Conservation (phyloP, 2,797 vertebrate species). For the Sitta carolinensis region DNA sequence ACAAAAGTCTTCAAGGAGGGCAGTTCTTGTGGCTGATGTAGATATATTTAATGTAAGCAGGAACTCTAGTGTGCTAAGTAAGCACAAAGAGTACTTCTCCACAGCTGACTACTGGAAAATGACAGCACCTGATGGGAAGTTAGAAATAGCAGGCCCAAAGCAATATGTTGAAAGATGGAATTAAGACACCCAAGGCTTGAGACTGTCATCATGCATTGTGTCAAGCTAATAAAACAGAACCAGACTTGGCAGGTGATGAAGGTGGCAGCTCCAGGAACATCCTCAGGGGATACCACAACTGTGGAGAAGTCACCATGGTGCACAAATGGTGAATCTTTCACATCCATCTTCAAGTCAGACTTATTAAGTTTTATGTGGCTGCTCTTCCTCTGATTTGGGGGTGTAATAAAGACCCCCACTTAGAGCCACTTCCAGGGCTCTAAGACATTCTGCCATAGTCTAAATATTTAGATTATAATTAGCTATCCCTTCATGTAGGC, state of each 20-base stretch:
- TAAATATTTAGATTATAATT: background rate
- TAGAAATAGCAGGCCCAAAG: background rate
- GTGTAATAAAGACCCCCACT: background rate
- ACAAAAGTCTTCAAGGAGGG: background rate
- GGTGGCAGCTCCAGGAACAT: background rate
- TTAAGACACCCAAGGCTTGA: background rate
- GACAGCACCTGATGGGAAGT: slow-evolving; percentile 16
- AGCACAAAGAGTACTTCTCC: background rate
- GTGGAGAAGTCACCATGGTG: background rate
- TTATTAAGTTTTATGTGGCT: background rate
- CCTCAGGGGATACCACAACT: background rate
- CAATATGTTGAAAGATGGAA: slow-evolving; percentile 21
- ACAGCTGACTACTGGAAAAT: background rate
- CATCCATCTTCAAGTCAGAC: background rate
- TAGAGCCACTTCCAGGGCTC: background rate
- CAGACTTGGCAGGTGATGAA: background rate
- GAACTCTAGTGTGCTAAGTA: background rate
- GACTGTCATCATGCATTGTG: background rate
- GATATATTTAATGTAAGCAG: background rate
- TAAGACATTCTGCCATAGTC: background rate
- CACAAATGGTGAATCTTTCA: background rate
- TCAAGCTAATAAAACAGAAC: slow-evolving; percentile 45
- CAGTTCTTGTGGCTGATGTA: background rate
- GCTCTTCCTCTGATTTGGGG: background rate
- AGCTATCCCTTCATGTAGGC: background rate